Evolutionary conservation across 2,888 invertebrate genomes (phyloP).

Genomic region (Lepidochrysops patricia): DNA sequence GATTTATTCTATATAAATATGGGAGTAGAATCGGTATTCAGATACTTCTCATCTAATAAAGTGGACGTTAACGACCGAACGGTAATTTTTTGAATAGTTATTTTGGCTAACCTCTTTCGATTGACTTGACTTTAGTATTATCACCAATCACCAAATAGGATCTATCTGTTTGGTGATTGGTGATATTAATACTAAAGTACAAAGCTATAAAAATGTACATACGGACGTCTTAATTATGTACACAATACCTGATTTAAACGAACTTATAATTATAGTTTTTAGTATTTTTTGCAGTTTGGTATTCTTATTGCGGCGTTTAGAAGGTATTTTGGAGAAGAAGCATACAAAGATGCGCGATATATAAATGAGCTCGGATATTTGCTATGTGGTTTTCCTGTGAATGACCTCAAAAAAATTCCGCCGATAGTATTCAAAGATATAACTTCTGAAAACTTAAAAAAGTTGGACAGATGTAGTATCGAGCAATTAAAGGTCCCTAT

Average conservation of each 20-base stretch:
- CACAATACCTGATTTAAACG: too few relatives aligned
- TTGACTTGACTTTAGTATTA: too few relatives aligned
- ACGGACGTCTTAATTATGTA: too few relatives aligned
- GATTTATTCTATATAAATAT: slow-evolving; percentile 62
- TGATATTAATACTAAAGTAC: too few relatives aligned
- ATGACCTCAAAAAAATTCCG: slow-evolving; percentile 44
- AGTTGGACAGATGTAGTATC: slow-evolving; percentile 40
- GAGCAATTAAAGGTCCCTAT: slow-evolving; percentile 55
- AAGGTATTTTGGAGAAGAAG: slow-evolving; percentile 49
- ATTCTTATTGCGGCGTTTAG: slow-evolving; percentile 53
- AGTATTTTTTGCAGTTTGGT: slow-evolving; percentile 40
- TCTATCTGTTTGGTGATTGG: too few relatives aligned
- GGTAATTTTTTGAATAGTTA: slow-evolving; percentile 30
- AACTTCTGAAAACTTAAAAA: slow-evolving; percentile 40
- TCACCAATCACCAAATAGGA: too few relatives aligned
- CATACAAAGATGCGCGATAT: slow-evolving; percentile 44
- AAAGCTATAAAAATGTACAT: too few relatives aligned
- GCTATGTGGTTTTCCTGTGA: slow-evolving; percentile 55
- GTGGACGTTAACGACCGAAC: slow-evolving; percentile 47
- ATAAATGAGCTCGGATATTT: slow-evolving; percentile 57
- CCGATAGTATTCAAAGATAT: slow-evolving; percentile 47
- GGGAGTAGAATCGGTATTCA: slow-evolving; percentile 52
- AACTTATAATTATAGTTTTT: too few relatives aligned
- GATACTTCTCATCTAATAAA: slow-evolving; percentile 43
- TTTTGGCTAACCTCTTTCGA: not conserved